These are phyloP conservation scores for Ibycter americanus DNA, from an alignment of 2,797 vertebrate genomes.

Conservation along the genomic window DNA sequence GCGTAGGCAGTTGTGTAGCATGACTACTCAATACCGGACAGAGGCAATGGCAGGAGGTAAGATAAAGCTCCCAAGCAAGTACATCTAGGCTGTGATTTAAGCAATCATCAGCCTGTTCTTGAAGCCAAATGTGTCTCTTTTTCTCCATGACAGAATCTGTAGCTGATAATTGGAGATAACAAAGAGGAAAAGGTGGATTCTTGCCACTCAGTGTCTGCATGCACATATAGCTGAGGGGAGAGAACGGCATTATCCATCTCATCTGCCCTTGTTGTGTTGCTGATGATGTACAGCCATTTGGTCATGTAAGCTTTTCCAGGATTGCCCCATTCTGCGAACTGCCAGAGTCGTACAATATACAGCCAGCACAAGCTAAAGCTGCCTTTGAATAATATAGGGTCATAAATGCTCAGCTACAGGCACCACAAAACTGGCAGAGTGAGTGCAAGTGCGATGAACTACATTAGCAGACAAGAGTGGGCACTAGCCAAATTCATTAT, in stretches of 20 bases:
- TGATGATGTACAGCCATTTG: background rate
- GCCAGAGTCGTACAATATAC: background rate
- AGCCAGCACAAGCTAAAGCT: background rate
- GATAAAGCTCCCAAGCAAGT: background rate
- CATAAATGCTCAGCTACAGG: background rate
- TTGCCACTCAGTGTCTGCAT: background rate
- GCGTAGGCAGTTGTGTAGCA: background rate
- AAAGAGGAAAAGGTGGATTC: background rate
- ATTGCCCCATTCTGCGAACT: background rate
- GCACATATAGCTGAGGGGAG: rapidly evolving
- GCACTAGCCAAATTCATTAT: background rate
- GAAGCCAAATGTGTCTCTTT: background rate
- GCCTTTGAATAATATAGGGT: background rate
- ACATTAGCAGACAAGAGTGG: background rate
- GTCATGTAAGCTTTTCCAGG: background rate
- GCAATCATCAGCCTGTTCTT: background rate
- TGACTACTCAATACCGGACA: background rate
- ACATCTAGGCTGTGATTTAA: background rate
- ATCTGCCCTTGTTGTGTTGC: background rate
- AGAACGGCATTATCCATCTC: background rate
- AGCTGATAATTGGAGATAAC: background rate
- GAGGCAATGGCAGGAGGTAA: background rate
- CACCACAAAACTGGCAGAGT: background rate
- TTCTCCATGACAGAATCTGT: background rate
- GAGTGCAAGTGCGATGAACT: background rate